These are phyloP conservation scores for Rhynchophorus ferrugineus DNA, from an alignment of 1,140 invertebrate species.

Conservation along the genomic window DNA sequence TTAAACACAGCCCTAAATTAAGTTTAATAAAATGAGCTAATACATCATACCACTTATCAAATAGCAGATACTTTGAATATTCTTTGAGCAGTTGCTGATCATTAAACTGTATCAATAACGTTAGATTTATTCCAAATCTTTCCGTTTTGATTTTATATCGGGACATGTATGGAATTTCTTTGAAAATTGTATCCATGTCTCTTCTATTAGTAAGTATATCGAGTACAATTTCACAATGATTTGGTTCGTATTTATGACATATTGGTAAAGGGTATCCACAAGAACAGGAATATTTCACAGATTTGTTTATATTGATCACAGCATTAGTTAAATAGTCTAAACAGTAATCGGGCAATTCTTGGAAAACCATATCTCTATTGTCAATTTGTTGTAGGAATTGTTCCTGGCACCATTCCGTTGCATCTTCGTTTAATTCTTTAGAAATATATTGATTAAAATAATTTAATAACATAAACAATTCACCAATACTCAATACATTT, in stretches of 20 bases:
- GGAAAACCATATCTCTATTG: slow-evolving; percentile 16
- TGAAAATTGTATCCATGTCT: slow-evolving; percentile 20
- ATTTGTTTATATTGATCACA: slow-evolving; percentile 25
- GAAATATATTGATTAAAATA: slow-evolving; percentile 23
- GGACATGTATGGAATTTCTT: slow-evolving; percentile 32
- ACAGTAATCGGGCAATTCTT: slow-evolving; percentile 16
- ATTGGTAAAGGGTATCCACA: slow-evolving; percentile 36
- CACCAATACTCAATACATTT: slow-evolving; percentile 2
- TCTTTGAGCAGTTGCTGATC: slow-evolving; percentile 28
- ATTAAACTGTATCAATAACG: slow-evolving; percentile 34
- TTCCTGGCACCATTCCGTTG: slow-evolving; percentile 30
- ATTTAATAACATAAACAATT: slow-evolving; percentile 15
- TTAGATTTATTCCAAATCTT: slow-evolving; percentile 18
- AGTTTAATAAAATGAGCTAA: slow-evolving; percentile 28
- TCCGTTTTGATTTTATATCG: slow-evolving; percentile 22
- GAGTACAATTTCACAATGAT: slow-evolving; percentile 26
- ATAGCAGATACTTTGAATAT: slow-evolving; percentile 27
- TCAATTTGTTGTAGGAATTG: slow-evolving; percentile 29
- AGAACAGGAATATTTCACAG: slow-evolving; percentile 22
- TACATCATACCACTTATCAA: slow-evolving; percentile 34
- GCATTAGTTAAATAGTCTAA: slow-evolving; percentile 26
- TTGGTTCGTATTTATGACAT: slow-evolving; percentile 19
- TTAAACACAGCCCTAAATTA: slow-evolving; percentile 37
- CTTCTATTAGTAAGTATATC: slow-evolving; percentile 21
- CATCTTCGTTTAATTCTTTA: slow-evolving; percentile 22